Conservation (phyloP, 2,113 vertebrate genomes). For the Saccopteryx bilineata region DNA sequence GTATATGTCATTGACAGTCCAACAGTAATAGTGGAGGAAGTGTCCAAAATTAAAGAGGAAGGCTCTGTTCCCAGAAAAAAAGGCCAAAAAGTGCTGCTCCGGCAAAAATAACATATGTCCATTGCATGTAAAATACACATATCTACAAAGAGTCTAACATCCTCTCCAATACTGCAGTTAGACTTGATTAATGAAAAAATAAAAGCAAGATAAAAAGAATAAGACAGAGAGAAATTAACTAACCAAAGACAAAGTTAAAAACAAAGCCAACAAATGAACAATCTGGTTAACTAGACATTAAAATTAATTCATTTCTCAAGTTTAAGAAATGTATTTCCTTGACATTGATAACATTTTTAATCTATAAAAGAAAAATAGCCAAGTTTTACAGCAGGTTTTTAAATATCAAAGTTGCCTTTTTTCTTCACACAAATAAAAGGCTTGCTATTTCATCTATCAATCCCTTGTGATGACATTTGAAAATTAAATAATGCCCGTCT, state of each 20-base stretch:
- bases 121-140: not conserved
- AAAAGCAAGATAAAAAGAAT: not conserved
- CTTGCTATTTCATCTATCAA: not conserved
- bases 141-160: not conserved
- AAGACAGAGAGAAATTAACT: not conserved
- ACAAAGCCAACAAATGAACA: not conserved
- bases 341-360: not conserved
- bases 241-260: not conserved
- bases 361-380: not conserved
- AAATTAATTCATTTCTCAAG: not conserved
- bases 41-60: not conserved
- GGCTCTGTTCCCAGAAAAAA: not conserved
- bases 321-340: conserved; percentile 14
- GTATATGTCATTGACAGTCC: not conserved
- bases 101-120: not conserved
- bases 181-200: not conserved
- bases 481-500: not conserved
- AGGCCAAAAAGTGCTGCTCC: not conserved
- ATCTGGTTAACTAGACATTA: not conserved
- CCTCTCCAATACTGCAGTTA: not conserved
- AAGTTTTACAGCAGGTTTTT: not conserved
- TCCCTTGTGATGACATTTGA: not conserved
- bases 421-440: not conserved
- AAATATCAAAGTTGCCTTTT: not conserved
- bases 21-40: not conserved